Percentiles rank a stretch among this genome's conserved stretches.
Evolutionary conservation across 2,113 vertebrate genomes (phyloP).

Genomic region (Indicator maculatus): DNA sequence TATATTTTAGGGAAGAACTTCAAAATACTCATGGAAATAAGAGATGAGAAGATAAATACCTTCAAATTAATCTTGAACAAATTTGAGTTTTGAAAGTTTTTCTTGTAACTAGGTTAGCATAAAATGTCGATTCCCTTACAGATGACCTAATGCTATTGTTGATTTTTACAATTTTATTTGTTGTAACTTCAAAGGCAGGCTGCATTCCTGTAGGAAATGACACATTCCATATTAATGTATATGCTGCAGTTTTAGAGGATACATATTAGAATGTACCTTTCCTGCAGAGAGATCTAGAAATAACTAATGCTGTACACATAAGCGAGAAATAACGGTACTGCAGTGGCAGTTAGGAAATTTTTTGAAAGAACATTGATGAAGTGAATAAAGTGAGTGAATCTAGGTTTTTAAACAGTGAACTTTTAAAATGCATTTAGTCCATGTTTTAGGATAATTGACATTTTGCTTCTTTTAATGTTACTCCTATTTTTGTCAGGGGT

Average conservation of each 20-base stretch:
- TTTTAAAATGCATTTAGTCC: neutral
- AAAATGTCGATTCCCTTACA: neutral
- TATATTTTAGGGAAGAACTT: neutral
- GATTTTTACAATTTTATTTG: neutral
- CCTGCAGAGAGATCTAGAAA: neutral
- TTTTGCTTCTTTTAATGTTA: neutral
- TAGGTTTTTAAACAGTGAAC: neutral
- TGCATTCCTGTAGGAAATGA: neutral
- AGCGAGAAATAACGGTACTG: neutral
- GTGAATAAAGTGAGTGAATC: neutral
- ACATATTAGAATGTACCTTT: neutral
- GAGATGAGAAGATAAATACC: neutral
- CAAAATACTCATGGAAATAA: neutral
- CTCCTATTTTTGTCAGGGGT: slow-evolving; percentile 69
- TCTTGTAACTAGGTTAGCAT: neutral
- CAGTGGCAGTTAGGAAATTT: neutral
- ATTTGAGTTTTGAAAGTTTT: neutral
- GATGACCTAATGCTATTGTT: neutral
- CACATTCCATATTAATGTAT: neutral
- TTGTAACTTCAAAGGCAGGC: neutral
- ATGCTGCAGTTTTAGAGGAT: neutral
- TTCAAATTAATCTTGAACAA: neutral
- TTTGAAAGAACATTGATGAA: neutral
- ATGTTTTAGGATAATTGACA: neutral
- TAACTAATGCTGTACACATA: neutral